Evolutionary conservation across 2,888 invertebrate species (phyloP).

Genomic region (Deilephila porcellus): DNA sequence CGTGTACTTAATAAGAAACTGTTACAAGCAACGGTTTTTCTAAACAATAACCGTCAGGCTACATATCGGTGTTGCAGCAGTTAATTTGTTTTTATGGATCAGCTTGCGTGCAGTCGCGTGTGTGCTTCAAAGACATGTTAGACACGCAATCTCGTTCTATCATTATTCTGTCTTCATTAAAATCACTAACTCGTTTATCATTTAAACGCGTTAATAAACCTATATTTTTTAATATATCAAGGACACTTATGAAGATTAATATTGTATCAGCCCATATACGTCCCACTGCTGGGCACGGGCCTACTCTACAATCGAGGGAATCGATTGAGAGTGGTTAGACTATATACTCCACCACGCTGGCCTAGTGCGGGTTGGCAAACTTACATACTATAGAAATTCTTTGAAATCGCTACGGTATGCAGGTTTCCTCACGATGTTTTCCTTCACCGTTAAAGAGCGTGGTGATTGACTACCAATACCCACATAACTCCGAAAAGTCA

Average conservation of each 20-base stretch:
- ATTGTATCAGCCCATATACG: no score
- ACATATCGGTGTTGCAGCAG: conserved; percentile 45
- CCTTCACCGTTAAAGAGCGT: no score
- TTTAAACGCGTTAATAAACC: conserved; percentile 24
- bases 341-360: no score
- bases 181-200: conserved; percentile 41
- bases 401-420: no score
- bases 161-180: conserved; percentile 41
- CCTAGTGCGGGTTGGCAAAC: no score
- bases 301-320: no score
- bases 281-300: no score
- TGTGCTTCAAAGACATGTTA: conserved; percentile 22
- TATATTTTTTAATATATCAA: not conserved
- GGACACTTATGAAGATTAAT: not conserved
- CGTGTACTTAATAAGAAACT: conserved; percentile 45
- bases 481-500: no score
- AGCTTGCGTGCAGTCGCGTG: conserved; percentile 40
- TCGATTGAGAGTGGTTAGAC: no score
- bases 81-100: conserved; percentile 44
- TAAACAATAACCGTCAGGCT: conserved; percentile 49
- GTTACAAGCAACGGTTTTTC: conserved; percentile 52
- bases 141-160: conserved; percentile 39
- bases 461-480: no score
- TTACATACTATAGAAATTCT: no score
- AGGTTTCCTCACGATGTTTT: no score